Evolutionary conservation across 1,140 invertebrate genomes (phyloP), one percentile per base, ranked within the genome.

Genomic region (Polyergus mexicanus): DNA sequence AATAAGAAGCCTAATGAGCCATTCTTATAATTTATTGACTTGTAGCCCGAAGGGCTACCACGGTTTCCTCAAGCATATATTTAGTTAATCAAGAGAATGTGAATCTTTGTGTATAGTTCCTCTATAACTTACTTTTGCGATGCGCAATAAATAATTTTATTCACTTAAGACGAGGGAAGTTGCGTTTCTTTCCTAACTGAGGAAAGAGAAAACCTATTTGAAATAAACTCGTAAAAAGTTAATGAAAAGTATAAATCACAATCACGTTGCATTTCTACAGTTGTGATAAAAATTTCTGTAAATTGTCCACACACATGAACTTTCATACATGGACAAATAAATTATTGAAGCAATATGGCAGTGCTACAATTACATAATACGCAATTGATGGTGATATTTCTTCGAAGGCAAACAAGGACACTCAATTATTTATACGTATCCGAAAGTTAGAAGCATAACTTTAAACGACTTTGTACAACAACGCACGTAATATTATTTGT

Each of bases 51-150:
- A 65, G 58, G 35, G 19, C 25, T 60, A 51, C n/a, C 25, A 75
- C 28, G 44, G 38, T 72, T 86, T 56, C 66, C 32, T 72, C 32
- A 83, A 25, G 38, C 58, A 54, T 83, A 86, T 19, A 8, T 84
- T 86, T 86, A 86, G 60, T 71, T 81, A 68, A 80, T 41, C 5
- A 69, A 69, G 44, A 62, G 38, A 74, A 69, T 71, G 47, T 47
- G 66, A 84, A 69, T 56, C 22, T 58, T 71, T 74, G 71, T 90
- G 88, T 90, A 90, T 89, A 90, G 89, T 90, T 90, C 89, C 89
- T 90, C 65, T 90, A 77, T 88, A 78, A 90, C 25, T 85, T 89
- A 90, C 58, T 88, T 86, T 41, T 87, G 68, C 78, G 51, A 78
- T 75, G 62, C 81, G 86, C 65, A 86, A 90, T 90, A 90, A 90